phyloP scores from a whole-genome alignment of 2,113 vertebrate genomes.

The Syngnathoides biaculeatus region DNA sequence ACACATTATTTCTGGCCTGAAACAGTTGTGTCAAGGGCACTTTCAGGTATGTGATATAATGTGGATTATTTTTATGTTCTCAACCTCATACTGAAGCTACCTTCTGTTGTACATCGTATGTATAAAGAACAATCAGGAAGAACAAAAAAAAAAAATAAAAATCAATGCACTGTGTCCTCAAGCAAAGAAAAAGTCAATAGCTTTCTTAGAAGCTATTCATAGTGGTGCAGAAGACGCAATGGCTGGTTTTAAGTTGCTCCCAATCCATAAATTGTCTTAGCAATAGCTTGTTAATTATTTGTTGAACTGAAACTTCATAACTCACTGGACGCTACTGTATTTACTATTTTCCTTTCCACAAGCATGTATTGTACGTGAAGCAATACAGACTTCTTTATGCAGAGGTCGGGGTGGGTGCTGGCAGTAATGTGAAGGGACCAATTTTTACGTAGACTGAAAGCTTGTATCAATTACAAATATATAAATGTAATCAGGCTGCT shows the following conservation, averaged over 20 bases:
- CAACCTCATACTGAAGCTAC: conserved; percentile 31
- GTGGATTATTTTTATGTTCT: not conserved
- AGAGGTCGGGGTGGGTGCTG: conserved; percentile 4
- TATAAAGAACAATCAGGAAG: conserved; percentile 58
- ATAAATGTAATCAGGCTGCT: conserved; percentile 30
- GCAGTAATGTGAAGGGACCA: conserved; percentile 21
- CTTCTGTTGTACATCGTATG: conserved; percentile 49
- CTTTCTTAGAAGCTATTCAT: conserved; percentile 60
- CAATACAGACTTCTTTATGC: not conserved
- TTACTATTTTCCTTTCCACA: not conserved
- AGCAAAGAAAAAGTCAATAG: conserved; percentile 65
- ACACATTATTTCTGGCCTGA: not conserved
- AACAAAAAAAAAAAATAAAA: conserved; percentile 64
- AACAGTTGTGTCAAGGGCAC: not conserved
- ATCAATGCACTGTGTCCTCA: conserved; percentile 57
- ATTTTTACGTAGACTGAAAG: conserved; percentile 25
- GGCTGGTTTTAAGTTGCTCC: conserved; percentile 24
- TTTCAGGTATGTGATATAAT: not conserved
- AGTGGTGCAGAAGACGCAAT: conserved; percentile 25
- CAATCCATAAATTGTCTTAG: not conserved
- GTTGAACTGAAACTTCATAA: conserved; percentile 10
- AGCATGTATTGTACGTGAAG: not conserved
- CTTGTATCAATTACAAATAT: conserved; percentile 33
- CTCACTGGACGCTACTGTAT: conserved; percentile 32
- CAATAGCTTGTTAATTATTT: conserved; percentile 44